Evolutionary conservation across 2,113 vertebrate species (phyloP).

Genomic region (Gadus macrocephalus): DNA sequence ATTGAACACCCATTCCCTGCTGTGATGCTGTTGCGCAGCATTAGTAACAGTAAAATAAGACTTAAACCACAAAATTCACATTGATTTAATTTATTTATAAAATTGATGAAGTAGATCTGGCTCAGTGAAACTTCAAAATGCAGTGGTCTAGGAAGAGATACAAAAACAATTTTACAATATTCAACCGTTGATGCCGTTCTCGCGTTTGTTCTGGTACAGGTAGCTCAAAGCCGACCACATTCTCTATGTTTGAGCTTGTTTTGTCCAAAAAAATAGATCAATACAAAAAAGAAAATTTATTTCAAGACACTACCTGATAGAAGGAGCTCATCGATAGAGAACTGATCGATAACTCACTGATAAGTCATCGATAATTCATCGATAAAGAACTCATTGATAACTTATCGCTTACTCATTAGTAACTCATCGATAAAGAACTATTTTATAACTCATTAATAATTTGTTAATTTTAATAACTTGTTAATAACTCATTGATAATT

Average conservation of each 20-base stretch:
- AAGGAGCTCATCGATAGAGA: constrained; percentile 42
- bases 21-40: too few relatives aligned
- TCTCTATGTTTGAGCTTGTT: constrained; percentile 59
- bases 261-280: constrained; percentile 45
- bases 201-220: constrained; percentile 60
- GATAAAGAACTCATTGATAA: constrained; percentile 36
- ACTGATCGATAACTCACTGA: constrained; percentile 24
- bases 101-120: constrained; percentile 66
- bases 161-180: constrained; percentile 69
- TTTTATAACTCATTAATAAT: constrained; percentile 37
- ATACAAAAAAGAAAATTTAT: constrained; percentile 45
- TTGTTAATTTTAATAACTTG: too few relatives aligned
- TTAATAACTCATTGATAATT: too few relatives aligned
- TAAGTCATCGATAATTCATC: too few relatives aligned
- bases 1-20: too few relatives aligned
- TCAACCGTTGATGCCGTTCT: constrained; percentile 56
- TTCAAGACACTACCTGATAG: constrained; percentile 68
- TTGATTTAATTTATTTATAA: constrained; percentile 74
- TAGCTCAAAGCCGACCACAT: constrained; percentile 65
- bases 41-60: too few relatives aligned
- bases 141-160: constrained; percentile 71
- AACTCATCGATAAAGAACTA: constrained; percentile 12
- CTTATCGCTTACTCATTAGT: constrained; percentile 14
- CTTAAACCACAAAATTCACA: constrained; percentile 39
- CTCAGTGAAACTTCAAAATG: constrained; percentile 69